Percentiles rank a stretch among this genome's conserved stretches.
Evolutionary conservation across 1,140 invertebrate species (phyloP).

Genomic region (Wiebesia pumilae): DNA sequence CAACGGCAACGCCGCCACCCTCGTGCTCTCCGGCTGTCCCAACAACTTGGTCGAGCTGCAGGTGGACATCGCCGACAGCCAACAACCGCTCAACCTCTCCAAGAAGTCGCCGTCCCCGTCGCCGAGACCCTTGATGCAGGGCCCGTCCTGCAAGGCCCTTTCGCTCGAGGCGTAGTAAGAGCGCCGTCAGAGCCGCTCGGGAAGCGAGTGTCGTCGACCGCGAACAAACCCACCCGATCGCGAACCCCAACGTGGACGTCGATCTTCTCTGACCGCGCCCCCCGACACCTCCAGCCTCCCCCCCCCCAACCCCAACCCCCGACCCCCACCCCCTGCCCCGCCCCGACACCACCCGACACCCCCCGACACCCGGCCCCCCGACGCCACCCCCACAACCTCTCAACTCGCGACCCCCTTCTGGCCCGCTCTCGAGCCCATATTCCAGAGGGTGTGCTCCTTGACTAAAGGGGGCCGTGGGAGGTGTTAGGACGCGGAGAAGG

Average conservation of each 20-base stretch:
- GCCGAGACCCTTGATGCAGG: conserved; percentile 75
- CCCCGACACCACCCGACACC: neutral
- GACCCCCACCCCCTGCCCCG: neutral
- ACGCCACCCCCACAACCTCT: too few relatives aligned
- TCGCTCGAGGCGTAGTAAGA: conserved; percentile 77
- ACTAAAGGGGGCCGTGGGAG: neutral
- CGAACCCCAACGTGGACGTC: neutral
- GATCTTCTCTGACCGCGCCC: neutral
- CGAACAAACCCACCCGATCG: conserved; percentile 37
- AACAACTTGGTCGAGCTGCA: conserved; percentile 83
- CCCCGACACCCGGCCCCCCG: neutral
- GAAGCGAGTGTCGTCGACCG: conserved; percentile 27
- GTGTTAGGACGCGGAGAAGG: neutral
- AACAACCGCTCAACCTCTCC: conserved; percentile 89
- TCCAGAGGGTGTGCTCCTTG: neutral
- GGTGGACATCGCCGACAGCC: conserved; percentile 86
- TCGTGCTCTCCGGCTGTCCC: conserved; percentile 68
- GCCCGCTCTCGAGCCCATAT: neutral
- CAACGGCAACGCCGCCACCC: conserved; percentile 58
- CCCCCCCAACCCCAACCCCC: neutral
- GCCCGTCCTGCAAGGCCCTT: conserved; percentile 73
- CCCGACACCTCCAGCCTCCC: too few relatives aligned
- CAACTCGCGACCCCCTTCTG: neutral
- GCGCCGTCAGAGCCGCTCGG: conserved; percentile 3
- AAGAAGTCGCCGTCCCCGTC: conserved; percentile 90